These are phyloP conservation scores for Lottia scabra DNA, from an alignment of 2,888 invertebrate genomes.

Conservation along the genomic window DNA sequence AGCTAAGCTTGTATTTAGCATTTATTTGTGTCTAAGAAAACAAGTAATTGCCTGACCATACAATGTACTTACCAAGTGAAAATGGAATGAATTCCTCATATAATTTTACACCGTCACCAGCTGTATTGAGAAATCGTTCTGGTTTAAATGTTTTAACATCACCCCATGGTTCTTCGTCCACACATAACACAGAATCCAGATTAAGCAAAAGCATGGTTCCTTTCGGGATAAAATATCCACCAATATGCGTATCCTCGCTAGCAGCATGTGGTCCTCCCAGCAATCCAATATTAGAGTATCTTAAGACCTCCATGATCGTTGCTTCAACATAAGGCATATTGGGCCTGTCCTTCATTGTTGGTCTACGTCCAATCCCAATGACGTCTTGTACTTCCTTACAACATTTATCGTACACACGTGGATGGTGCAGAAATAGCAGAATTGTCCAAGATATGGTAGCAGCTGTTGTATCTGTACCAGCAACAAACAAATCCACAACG, in stretches of 20 bases:
- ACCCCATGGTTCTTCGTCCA: constrained; percentile 40
- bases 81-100: constrained; percentile 37
- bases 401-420: constrained; percentile 71
- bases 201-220: constrained; percentile 42
- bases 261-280: constrained; percentile 42
- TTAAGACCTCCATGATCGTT: constrained; percentile 48
- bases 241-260: constrained; percentile 42
- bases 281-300: constrained; percentile 47
- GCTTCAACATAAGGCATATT: constrained; percentile 51
- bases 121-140: constrained; percentile 44
- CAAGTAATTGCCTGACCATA: too few relatives aligned
- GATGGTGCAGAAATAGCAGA: constrained; percentile 83
- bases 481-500: constrained; percentile 44
- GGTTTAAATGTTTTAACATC: constrained; percentile 49
- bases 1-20: too few relatives aligned
- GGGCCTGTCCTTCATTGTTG: constrained; percentile 36
- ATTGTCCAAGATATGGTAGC: constrained; percentile 88
- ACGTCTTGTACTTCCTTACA: constrained; percentile 49
- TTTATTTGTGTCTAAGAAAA: too few relatives aligned
- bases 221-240: constrained; percentile 58
- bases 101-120: constrained; percentile 20
- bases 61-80: constrained; percentile 29
- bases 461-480: constrained; percentile 78
- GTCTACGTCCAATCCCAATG: constrained; percentile 54
- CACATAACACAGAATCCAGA: constrained; percentile 40